These are phyloP conservation scores for Andrena praecox DNA, from an alignment of 2,888 invertebrate genomes.

Conservation along the genomic window DNA sequence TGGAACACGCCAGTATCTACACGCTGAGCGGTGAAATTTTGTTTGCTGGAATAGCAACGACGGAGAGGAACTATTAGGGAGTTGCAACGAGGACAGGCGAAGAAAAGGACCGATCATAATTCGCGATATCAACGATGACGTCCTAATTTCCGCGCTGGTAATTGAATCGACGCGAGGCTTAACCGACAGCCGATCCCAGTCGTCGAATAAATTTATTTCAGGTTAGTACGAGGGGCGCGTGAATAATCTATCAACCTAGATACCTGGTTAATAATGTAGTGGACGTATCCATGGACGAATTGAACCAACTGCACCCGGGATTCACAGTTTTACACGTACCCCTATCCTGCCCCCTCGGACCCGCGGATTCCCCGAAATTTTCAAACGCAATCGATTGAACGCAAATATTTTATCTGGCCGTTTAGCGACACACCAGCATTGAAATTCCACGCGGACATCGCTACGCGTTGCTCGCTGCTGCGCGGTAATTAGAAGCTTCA, in stretches of 20 bases:
- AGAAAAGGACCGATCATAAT: slow-evolving; percentile 27
- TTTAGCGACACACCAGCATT: slow-evolving; percentile 35
- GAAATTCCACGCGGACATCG: slow-evolving; percentile 35
- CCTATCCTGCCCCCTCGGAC: not conserved
- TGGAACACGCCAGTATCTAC: slow-evolving; percentile 47
- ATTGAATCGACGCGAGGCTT: slow-evolving; percentile 59
- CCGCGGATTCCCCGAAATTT: slow-evolving; percentile 6
- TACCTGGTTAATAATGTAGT: slow-evolving; percentile 54
- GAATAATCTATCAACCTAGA: slow-evolving; percentile 52
- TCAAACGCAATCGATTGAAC: slow-evolving; percentile 41
- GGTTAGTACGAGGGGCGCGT: slow-evolving; percentile 44
- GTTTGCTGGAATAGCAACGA: slow-evolving; percentile 27
- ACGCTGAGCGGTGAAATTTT: slow-evolving; percentile 21
- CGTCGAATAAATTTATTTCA: slow-evolving; percentile 67
- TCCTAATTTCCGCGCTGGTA: slow-evolving; percentile 61
- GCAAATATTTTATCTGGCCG: slow-evolving; percentile 54
- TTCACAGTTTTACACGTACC: not conserved
- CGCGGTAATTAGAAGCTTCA: slow-evolving; percentile 46
- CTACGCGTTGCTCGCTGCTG: slow-evolving; percentile 10
- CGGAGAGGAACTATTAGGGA: not conserved
- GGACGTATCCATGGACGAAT: slow-evolving; percentile 35
- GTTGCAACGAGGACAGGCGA: slow-evolving; percentile 8
- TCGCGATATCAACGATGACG: slow-evolving; percentile 54
- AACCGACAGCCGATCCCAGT: slow-evolving; percentile 36
- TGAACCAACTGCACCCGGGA: slow-evolving; percentile 7